These are phyloP conservation scores for Chorisops tibialis DNA, from an alignment of 2,888 invertebrate genomes.

Conservation along the genomic window DNA sequence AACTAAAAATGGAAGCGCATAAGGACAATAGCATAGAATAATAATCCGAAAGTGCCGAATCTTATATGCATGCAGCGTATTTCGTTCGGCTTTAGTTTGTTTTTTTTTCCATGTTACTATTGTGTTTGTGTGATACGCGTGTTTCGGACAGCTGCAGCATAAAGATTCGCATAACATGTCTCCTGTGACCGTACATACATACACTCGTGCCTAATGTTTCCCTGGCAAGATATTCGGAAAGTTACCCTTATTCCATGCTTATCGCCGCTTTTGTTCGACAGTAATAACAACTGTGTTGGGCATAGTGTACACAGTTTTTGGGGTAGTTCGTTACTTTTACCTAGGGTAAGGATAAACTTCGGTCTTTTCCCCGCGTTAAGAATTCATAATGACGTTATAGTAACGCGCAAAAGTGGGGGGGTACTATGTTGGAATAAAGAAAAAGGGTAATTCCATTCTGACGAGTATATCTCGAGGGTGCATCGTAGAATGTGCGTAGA, in stretches of 20 bases:
- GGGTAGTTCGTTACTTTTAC: slow-evolving; percentile 14
- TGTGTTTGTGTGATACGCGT: slow-evolving; percentile 22
- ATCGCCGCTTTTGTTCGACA: not conserved
- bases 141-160: slow-evolving; percentile 21
- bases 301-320: not conserved
- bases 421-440: not conserved
- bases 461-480: slow-evolving; percentile 9
- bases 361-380: not conserved
- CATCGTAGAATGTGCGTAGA: not conserved
- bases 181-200: not conserved
- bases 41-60: not conserved
- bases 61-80: not conserved
- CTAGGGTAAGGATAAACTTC: slow-evolving; percentile 9
- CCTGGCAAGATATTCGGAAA: not conserved
- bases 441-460: slow-evolving; percentile 19
- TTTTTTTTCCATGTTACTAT: not conserved
- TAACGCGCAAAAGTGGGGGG: not conserved
- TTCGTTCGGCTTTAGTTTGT: not conserved
- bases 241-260: not conserved
- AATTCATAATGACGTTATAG: slow-evolving; percentile 1
- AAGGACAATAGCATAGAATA: not conserved
- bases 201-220: not conserved
- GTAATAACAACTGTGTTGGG: not conserved
- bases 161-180: not conserved
- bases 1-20: slow-evolving; percentile 8